phyloP scores from a whole-genome alignment of 2,113 vertebrate genomes.

The Callopanchax toddi region DNA sequence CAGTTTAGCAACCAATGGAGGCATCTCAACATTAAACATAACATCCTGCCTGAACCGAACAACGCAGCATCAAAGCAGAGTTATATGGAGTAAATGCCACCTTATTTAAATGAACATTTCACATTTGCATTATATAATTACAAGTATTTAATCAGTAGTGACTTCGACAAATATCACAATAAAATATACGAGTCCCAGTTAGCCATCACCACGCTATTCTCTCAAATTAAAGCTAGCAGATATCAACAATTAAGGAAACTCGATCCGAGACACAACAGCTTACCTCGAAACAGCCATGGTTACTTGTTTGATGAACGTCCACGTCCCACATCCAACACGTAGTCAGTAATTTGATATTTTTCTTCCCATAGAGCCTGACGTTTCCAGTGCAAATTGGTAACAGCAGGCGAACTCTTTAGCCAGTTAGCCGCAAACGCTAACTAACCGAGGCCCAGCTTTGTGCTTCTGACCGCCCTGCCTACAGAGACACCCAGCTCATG shows the following conservation, averaged over 20 bases:
- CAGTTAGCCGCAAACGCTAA: conserved; percentile 57
- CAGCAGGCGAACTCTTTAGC: conserved; percentile 45
- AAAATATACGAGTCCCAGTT: background rate
- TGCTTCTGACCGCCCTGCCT: conserved; percentile 17
- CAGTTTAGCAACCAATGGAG: too few relatives aligned
- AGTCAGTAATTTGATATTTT: conserved; percentile 7
- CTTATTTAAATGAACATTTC: too few relatives aligned
- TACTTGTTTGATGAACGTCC: conserved; percentile 7
- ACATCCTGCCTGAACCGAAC: too few relatives aligned
- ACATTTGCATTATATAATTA: too few relatives aligned
- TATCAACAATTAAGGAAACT: conserved; percentile 38
- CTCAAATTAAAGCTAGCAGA: conserved; percentile 24
- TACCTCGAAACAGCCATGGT: conserved; percentile 82
- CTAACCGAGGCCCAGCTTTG: conserved; percentile 59
- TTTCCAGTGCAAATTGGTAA: conserved; percentile 13
- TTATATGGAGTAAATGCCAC: too few relatives aligned
- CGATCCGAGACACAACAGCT: conserved; percentile 12
- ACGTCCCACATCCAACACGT: conserved; percentile 56
- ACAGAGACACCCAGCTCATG: conserved; percentile 52
- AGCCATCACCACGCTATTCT: conserved; percentile 42
- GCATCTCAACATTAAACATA: too few relatives aligned
- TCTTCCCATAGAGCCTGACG: conserved; percentile 7
- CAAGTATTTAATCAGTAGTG: too few relatives aligned
- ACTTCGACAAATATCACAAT: too few relatives aligned
- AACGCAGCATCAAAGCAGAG: too few relatives aligned